phyloP scores from a whole-genome alignment of 2,888 invertebrate genomes.

The Fragum sueziense region DNA sequence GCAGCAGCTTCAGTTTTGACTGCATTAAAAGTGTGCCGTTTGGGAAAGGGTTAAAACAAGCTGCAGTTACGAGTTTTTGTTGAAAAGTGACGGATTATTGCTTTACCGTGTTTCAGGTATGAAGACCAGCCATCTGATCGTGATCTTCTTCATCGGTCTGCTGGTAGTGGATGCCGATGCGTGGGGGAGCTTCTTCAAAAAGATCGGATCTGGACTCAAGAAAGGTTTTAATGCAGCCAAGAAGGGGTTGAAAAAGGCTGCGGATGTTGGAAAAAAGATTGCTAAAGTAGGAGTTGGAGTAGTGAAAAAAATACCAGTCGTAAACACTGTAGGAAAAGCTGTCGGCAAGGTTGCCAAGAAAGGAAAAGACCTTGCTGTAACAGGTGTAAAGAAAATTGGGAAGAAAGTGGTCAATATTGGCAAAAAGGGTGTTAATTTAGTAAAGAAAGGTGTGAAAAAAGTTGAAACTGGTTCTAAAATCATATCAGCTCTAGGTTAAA shows the following conservation, averaged over 20 bases:
- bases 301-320: not conserved
- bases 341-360: not conserved
- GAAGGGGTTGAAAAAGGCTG: not conserved
- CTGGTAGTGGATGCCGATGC: not conserved
- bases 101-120: not conserved
- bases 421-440: not conserved
- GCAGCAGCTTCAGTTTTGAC: too few species aligned
- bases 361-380: not conserved
- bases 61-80: too few species aligned
- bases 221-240: not conserved
- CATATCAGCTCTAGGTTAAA: too few species aligned
- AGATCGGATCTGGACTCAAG: not conserved
- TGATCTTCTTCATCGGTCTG: not conserved
- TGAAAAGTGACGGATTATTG: too few species aligned
- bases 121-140: not conserved
- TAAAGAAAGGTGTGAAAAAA: not conserved
- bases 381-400: not conserved
- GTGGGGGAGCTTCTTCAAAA: not conserved
- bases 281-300: too few species aligned
- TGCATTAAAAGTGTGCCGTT: too few species aligned
- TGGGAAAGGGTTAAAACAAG: too few species aligned
- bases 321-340: not conserved
- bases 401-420: not conserved
- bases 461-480: not conserved
- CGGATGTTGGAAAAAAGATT: too few species aligned